Evolutionary conservation across 1,140 invertebrate species (phyloP).

Genomic region (Drosophila mojavensis): DNA sequence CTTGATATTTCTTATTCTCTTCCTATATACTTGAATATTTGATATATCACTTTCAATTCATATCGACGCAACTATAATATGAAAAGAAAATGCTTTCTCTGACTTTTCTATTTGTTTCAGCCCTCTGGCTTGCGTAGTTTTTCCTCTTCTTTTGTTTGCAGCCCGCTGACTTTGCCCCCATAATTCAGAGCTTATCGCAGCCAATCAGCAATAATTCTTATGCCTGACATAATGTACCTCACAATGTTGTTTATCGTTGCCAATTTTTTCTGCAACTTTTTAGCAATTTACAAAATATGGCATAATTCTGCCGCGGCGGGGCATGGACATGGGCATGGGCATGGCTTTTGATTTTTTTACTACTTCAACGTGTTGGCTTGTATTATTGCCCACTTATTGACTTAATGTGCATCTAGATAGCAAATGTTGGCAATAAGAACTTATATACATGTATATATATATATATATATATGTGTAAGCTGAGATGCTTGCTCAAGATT

Average conservation of each 20-base stretch:
- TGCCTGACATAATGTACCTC: conserved; percentile 71
- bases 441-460: conserved; percentile 62
- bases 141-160: conserved; percentile 3
- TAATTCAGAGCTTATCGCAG: conserved; percentile 70
- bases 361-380: conserved; percentile 17
- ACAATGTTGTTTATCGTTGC: conserved; percentile 68
- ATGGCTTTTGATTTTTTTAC: conserved; percentile 10
- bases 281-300: conserved; percentile 77
- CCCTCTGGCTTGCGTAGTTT: neutral
- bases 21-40: neutral
- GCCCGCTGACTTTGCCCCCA: conserved; percentile 71
- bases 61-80: neutral
- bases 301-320: conserved; percentile 54
- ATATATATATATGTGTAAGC: conserved; percentile 33
- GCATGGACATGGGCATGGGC: conserved; percentile 11
- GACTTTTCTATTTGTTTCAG: neutral
- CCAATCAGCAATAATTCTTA: conserved; percentile 71
- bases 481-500: conserved; percentile 17
- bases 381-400: conserved; percentile 77
- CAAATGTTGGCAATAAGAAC: conserved; percentile 38
- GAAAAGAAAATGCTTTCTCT: neutral
- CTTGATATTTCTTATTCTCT: neutral
- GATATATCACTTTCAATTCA: neutral
- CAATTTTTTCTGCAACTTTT: conserved; percentile 65
- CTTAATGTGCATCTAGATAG: conserved; percentile 73